A percentile compares a stretch with the other conserved stretches of the same genome.
Evolutionary conservation across 2,797 vertebrate genomes (phyloP).

Genomic region (Clamator glandarius): DNA sequence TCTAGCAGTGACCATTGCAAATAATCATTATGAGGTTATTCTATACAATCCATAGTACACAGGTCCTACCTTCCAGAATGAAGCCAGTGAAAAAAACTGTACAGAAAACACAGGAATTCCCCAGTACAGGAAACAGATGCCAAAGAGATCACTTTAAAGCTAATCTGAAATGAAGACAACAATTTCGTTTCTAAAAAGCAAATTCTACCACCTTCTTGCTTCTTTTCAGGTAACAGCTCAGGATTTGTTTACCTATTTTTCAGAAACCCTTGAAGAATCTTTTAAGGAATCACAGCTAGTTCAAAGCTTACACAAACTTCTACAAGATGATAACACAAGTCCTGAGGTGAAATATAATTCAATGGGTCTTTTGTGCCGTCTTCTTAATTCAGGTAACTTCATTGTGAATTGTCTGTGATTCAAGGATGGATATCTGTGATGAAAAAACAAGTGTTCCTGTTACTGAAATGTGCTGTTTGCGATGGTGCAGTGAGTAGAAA

Average conservation of each 20-base stretch:
- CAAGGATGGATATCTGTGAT: background rate
- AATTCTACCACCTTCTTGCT: background rate
- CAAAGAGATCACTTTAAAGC: background rate
- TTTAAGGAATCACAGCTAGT: slow-evolving; percentile 82
- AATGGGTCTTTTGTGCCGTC: slow-evolving; percentile 86
- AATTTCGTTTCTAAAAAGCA: background rate
- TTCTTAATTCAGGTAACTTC: slow-evolving; percentile 84
- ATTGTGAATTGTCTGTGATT: background rate
- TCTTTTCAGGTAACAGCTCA: background rate
- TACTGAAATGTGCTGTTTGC: background rate
- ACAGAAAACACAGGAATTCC: background rate
- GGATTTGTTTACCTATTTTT: background rate
- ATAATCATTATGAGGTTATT: background rate
- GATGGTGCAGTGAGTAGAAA: background rate
- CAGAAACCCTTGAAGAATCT: slow-evolving; percentile 82
- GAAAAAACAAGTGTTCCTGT: background rate
- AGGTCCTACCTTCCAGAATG: no score
- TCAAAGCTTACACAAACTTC: slow-evolving; percentile 82
- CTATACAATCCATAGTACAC: no score
- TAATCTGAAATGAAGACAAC: background rate
- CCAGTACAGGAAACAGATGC: background rate
- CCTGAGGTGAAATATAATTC: slow-evolving; percentile 89
- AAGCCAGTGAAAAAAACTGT: background rate
- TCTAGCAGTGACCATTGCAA: background rate
- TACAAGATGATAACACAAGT: slow-evolving; percentile 83